These are phyloP conservation scores for Pelmatolapia mariae DNA, from an alignment of 2,113 vertebrate species.

Conservation along the genomic window DNA sequence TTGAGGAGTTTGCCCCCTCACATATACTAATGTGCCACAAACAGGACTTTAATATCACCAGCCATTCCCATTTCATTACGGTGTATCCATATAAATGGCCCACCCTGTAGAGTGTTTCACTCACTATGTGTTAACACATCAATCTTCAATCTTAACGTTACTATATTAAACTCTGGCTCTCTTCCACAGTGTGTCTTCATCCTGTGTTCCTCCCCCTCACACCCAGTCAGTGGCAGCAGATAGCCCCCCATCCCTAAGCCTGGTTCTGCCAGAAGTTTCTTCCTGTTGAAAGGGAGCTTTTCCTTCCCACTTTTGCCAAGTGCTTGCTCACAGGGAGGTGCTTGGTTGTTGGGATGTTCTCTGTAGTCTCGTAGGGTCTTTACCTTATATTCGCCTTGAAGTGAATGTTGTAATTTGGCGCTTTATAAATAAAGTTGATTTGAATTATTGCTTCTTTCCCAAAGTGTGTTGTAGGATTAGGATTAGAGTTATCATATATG, in stretches of 20 bases:
- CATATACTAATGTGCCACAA: no score
- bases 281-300: background rate
- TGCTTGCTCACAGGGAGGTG: background rate
- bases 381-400: rapidly evolving
- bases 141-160: background rate
- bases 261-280: background rate
- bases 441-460: background rate
- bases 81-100: no score
- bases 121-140: background rate
- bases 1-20: no score
- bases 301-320: background rate
- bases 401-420: background rate
- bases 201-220: background rate
- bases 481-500: background rate
- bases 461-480: background rate
- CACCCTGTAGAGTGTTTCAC: background rate
- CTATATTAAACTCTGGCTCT: background rate
- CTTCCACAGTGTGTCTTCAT: background rate
- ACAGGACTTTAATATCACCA: no score
- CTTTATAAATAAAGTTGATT: background rate
- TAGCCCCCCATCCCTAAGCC: background rate
- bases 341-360: background rate
- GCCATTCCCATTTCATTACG: no score
- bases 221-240: background rate
- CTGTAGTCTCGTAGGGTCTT: background rate